A percentile compares a stretch with the other conserved stretches of the same genome.
These are phyloP conservation scores for Strix uralensis DNA, from an alignment of 2,113 vertebrate species.

Conservation along the genomic window DNA sequence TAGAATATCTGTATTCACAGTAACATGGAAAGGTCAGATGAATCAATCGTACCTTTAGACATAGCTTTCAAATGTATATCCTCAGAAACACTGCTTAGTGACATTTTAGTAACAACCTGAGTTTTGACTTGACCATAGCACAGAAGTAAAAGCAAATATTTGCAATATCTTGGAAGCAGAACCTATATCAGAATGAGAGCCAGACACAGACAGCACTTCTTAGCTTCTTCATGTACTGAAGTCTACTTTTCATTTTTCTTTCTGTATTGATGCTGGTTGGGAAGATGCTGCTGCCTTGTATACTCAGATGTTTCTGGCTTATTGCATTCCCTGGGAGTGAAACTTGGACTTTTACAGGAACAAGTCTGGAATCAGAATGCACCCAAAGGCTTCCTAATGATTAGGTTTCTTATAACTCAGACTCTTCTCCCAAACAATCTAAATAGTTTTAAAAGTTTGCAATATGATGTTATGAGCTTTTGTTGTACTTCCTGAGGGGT, in stretches of 20 bases:
- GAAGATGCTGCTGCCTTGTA: neutral
- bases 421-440: neutral
- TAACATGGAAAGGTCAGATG: neutral
- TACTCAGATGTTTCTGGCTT: neutral
- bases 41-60: neutral
- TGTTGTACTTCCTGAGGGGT: neutral
- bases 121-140: neutral
- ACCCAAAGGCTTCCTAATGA: neutral
- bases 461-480: neutral
- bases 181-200: neutral
- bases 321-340: neutral
- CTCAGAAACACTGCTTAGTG: neutral
- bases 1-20: neutral
- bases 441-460: neutral
- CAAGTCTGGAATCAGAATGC: neutral
- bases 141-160: neutral
- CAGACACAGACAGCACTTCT: neutral
- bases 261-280: neutral
- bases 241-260: neutral
- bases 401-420: neutral
- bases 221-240: neutral
- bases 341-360: neutral
- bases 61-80: neutral
- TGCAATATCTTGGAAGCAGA: neutral
- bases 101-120: neutral